A percentile compares a stretch with the other conserved stretches of the same genome.
Conservation (phyloP, 2,113 vertebrate genomes). For the Trichomycterus rosablanca region DNA sequence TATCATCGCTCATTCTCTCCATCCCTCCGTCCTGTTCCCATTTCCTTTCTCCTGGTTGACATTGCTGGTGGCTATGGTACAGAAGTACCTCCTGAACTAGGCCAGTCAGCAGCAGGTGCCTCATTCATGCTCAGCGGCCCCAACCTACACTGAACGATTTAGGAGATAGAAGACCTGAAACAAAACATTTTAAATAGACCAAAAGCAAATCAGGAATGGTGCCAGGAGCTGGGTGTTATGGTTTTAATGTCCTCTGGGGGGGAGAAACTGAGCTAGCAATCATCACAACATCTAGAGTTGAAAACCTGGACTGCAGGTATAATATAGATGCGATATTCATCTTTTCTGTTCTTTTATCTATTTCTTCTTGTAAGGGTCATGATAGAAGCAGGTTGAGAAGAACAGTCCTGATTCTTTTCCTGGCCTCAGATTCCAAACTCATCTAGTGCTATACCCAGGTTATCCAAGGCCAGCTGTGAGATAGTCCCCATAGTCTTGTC, state of each 20-base stretch:
- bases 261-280: conserved; percentile 4
- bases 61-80: conserved; percentile 55
- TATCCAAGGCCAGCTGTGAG: too few relatives aligned
- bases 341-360: too few relatives aligned
- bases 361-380: too few relatives aligned
- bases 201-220: background rate
- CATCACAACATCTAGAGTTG: background rate
- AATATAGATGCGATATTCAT: too few relatives aligned
- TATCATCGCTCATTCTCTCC: conserved; percentile 4
- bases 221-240: background rate
- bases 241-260: background rate
- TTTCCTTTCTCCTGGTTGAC: conserved; percentile 48
- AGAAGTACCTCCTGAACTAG: conserved; percentile 54
- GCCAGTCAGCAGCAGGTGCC: conserved; percentile 64
- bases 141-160: background rate
- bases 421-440: too few relatives aligned
- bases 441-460: too few relatives aligned
- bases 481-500: too few relatives aligned
- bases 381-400: too few relatives aligned
- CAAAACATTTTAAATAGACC: conserved; percentile 13
- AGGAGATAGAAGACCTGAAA: conserved; percentile 4
- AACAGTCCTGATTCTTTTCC: too few relatives aligned
- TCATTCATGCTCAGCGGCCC: conserved; percentile 44
- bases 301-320: background rate
- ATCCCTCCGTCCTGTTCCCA: conserved; percentile 33